Base-by-base conservation (phyloP, 2,888 invertebrate species). In the Isotomurus palustris region DNA sequence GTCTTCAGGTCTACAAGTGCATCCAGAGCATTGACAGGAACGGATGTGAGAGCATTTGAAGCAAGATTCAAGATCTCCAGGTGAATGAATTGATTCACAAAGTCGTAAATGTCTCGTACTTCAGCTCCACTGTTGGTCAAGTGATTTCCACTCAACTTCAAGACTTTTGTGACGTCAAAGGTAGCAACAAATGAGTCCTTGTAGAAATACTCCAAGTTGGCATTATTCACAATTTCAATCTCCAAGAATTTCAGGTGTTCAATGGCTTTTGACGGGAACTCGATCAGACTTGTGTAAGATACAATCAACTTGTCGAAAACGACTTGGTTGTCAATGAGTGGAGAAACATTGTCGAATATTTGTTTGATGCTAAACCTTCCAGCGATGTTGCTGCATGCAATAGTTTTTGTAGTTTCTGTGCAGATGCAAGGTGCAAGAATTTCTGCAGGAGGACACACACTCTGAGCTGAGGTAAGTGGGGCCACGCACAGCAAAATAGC, bases 21-120 rank as follows among this genome's bases (percentile, higher is more conserved):
- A n/a, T n/a, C n/a, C 14, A 47, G 28, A 14, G 27, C 47, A 3
- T 17, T 24, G 47, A 12, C 27, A 6, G 43, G 43, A 19, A 43
- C 5, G 4, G 43, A 43, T 14, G 43, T 43, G 8, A 43, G 12
- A 17, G 17, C 3, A 21, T 43, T 43, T 14, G 12, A 6, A 5
- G 4, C 21, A 5, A 43, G 21, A 14, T 3, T 4, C 14, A 43
- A 19, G 22, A 5, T 43, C 22, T 43, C 43, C 4, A 43, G 5
- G 4, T 6, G 5, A 6, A 24, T 5, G 43, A 43, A 43, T 3
- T 3, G 5, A 4, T 28, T 25, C 4, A 52, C 6, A 10, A 52
- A 52, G 19, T 52, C 41, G 22, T 24, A 52, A 41, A 52, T 52
- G 28, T 52, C 52, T 24, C 41, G 25, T 52, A 41, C 52, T 14